Evolutionary conservation across 2,797 vertebrate species (phyloP), one percentile per base, ranked within the genome.

Genomic region (Pseudotriccus pelzelni): DNA sequence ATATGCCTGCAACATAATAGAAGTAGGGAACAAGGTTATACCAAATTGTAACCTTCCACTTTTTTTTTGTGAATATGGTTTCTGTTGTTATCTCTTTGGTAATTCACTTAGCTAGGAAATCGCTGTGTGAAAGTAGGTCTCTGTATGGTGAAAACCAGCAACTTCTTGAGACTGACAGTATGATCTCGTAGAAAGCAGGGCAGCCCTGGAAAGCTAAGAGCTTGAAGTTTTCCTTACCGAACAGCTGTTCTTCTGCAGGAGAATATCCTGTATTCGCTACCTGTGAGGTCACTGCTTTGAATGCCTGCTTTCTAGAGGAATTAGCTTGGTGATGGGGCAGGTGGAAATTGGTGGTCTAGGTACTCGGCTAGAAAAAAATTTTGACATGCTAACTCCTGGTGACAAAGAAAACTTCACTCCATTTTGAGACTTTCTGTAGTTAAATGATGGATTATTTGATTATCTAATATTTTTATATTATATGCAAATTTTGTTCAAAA

Each of bases 321-420:
- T 11, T 41, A 32, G 6, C 8, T n/a, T 52, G 37, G 21, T 34
- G 22, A 43, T 1, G 18, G 6, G 1, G 6, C 59, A 2, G 3
- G 11, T 43, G 18, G 55, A 81, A 81, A 39, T 16, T 21, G 6
- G 4, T 43, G 16, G 12, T 25, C 9, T 50, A 73, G 73, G 60
- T 8, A 20, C 12, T 32, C 37, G 23, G 5, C 16, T 73, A 75
- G 16, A 17, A 28, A 69, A 69, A 59, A 74, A 43, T n/a, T 41
- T 4, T 62, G 34, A 49, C 23, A 18, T 66, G 5, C 7, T 75
- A 62, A 32, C 3, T 27, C 10, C 25, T 58, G 10, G 14, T 30
- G 17, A 66, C 1, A 23, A 80, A 44, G 15, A 47, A 89, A 84
- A 27, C 20, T 30, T 81, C 6, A 23, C 18, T 30, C 10, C 11